These are phyloP conservation scores for Cotesia chilonis DNA, from an alignment of 1,140 invertebrate species.

Conservation along the genomic window DNA sequence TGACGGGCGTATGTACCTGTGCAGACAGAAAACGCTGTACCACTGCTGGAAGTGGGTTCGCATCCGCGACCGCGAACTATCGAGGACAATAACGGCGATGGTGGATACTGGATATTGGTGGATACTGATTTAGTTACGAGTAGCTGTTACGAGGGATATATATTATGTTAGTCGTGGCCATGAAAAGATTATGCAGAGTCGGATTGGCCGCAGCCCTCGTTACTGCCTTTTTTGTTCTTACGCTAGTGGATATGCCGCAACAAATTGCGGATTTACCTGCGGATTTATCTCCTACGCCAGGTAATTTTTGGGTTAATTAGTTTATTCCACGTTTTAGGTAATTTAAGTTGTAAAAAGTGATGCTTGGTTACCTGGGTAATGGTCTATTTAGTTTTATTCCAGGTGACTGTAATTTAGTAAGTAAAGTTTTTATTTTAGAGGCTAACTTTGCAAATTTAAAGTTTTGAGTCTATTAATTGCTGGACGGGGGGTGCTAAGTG, in stretches of 20 bases:
- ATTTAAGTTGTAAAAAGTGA: too few relatives aligned
- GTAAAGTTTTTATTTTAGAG: too few relatives aligned
- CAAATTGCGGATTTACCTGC: conserved; percentile 57
- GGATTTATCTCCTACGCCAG: conserved; percentile 56
- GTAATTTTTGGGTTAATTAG: conserved; percentile 36
- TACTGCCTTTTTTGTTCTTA: conserved; percentile 58
- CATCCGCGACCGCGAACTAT: not conserved
- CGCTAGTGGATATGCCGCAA: conserved; percentile 57
- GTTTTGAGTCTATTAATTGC: too few relatives aligned
- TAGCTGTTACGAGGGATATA: conserved; percentile 41
- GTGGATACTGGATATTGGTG: not conserved
- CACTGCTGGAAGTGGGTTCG: conserved; percentile 15
- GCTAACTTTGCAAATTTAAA: too few relatives aligned
- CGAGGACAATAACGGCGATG: not conserved
- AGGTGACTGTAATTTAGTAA: too few relatives aligned
- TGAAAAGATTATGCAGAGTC: conserved; percentile 60
- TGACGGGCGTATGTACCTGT: conserved; percentile 3
- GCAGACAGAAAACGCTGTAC: not conserved
- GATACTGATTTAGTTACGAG: conserved; percentile 27
- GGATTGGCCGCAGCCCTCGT: conserved; percentile 56
- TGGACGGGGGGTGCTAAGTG: too few relatives aligned
- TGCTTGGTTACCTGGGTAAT: not conserved
- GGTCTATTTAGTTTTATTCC: too few relatives aligned
- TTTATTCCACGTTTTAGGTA: too few relatives aligned
- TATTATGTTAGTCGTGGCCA: conserved; percentile 56